phyloP scores from a whole-genome alignment of 1,140 invertebrate species.

The Macrocentrus cingulum region DNA sequence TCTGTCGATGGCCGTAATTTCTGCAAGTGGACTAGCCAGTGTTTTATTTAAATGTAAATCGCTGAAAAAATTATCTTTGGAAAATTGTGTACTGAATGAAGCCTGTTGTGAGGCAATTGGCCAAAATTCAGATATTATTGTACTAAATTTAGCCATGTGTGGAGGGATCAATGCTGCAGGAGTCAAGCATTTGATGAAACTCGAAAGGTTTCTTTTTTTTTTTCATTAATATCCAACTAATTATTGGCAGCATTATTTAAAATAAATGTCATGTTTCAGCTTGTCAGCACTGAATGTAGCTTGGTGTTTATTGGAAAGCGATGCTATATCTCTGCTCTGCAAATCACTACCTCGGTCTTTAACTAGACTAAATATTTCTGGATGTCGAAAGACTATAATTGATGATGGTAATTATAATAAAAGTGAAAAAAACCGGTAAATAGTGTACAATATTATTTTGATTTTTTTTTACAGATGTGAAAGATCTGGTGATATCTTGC shows the following conservation, averaged over 20 bases:
- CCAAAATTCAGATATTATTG: conserved; percentile 67
- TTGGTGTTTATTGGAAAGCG: conserved; percentile 73
- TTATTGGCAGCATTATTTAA: neutral
- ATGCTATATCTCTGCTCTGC: conserved; percentile 66
- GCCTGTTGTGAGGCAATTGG: conserved; percentile 67
- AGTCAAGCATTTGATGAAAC: conserved; percentile 62
- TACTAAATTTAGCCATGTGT: conserved; percentile 76
- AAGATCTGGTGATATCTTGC: conserved; percentile 66
- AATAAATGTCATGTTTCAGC: conserved; percentile 55
- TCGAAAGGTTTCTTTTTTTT: conserved; percentile 65
- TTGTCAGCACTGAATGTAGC: conserved; percentile 76
- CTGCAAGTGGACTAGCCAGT: conserved; percentile 61
- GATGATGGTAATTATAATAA: conserved; percentile 71
- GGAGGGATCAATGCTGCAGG: conserved; percentile 65
- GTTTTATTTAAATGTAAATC: conserved; percentile 70
- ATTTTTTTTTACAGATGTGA: conserved; percentile 65
- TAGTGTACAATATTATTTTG: conserved; percentile 12
- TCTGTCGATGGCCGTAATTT: conserved; percentile 76
- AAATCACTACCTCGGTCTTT: conserved; percentile 65
- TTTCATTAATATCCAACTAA: neutral
- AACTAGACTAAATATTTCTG: conserved; percentile 77
- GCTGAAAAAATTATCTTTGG: conserved; percentile 80
- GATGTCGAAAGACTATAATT: conserved; percentile 72
- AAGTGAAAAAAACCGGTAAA: conserved; percentile 10
- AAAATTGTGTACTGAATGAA: conserved; percentile 70